Percentiles rank a stretch among this genome's conserved stretches.
Conservation (phyloP, 2,888 invertebrate species). For the Andrena dorsata region DNA sequence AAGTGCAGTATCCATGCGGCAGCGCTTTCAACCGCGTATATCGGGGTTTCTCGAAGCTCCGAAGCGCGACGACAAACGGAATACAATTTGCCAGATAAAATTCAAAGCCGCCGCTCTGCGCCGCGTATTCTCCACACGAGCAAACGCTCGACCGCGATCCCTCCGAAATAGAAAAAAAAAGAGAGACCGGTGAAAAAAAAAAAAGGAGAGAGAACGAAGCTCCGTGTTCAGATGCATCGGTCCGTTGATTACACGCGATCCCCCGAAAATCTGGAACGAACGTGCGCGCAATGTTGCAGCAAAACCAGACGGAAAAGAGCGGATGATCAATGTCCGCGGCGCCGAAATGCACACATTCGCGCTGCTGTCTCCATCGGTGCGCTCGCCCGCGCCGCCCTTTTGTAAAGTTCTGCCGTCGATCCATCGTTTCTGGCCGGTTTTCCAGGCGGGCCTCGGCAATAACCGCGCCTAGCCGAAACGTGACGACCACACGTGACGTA, state of each 20-base stretch:
- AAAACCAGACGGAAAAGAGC: conserved; percentile 57
- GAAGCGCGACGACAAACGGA: conserved; percentile 22
- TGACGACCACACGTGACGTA: conserved; percentile 54
- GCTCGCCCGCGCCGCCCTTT: conserved; percentile 27
- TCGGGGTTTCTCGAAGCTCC: conserved; percentile 17
- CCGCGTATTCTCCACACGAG: conserved; percentile 43
- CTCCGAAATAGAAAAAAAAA: conserved; percentile 7
- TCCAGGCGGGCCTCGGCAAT: conserved; percentile 40
- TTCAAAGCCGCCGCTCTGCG: conserved; percentile 23
- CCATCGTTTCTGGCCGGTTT: conserved; percentile 57
- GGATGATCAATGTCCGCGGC: conserved; percentile 61
- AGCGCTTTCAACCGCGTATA: neutral
- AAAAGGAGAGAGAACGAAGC: neutral
- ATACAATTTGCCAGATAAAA: conserved; percentile 46
- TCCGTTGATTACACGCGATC: conserved; percentile 60
- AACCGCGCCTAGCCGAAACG: conserved; percentile 52
- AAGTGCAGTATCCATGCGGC: conserved; percentile 4
- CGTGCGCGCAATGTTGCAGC: conserved; percentile 55
- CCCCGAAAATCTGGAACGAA: conserved; percentile 60
- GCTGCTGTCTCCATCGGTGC: conserved; percentile 25
- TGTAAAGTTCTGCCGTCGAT: conserved; percentile 45
- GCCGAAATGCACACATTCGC: conserved; percentile 52
- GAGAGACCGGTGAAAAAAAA: neutral
- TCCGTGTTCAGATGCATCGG: conserved; percentile 50
- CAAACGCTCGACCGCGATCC: conserved; percentile 41